phyloP scores from a whole-genome alignment of 2,113 vertebrate species.

The Amphiprion percula region DNA sequence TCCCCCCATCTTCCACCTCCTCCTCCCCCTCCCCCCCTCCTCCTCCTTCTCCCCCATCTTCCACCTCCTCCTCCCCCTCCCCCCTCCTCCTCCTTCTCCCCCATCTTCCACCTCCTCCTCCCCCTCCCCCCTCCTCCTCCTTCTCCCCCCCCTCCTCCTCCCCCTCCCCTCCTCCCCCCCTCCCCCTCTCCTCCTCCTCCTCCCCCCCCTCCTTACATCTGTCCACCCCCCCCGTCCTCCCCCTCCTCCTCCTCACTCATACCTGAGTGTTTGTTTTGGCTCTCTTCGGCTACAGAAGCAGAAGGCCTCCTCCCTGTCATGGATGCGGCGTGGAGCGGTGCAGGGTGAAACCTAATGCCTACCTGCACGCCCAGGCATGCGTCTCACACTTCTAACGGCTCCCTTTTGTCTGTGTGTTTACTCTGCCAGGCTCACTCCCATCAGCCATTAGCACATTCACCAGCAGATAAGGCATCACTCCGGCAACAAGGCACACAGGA shows the following conservation, averaged over 20 bases:
- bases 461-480: constrained; percentile 80
- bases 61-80: constrained; percentile 33
- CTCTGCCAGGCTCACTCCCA: constrained; percentile 74
- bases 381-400: constrained; percentile 79
- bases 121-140: neutral
- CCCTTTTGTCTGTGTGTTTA: constrained; percentile 84
- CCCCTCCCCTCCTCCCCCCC: too few relatives aligned
- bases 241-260: constrained; percentile 48
- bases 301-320: constrained; percentile 74
- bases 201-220: constrained; percentile 37
- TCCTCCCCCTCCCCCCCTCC: constrained; percentile 35
- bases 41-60: constrained; percentile 56
- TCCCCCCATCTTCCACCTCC: constrained; percentile 47
- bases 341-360: constrained; percentile 80
- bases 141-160: too few relatives aligned
- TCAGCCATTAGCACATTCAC: constrained; percentile 81
- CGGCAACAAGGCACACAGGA: constrained; percentile 84
- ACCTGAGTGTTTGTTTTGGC: constrained; percentile 77
- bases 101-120: constrained; percentile 64
- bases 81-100: constrained; percentile 14
- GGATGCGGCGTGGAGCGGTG: constrained; percentile 65
- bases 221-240: constrained; percentile 56
- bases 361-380: constrained; percentile 80
- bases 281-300: constrained; percentile 79
- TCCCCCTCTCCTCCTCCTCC: neutral